Percentiles rank a stretch among this genome's conserved stretches.
Evolutionary conservation across 1,140 invertebrate species (phyloP).

Genomic region (Tribolium castaneum): DNA sequence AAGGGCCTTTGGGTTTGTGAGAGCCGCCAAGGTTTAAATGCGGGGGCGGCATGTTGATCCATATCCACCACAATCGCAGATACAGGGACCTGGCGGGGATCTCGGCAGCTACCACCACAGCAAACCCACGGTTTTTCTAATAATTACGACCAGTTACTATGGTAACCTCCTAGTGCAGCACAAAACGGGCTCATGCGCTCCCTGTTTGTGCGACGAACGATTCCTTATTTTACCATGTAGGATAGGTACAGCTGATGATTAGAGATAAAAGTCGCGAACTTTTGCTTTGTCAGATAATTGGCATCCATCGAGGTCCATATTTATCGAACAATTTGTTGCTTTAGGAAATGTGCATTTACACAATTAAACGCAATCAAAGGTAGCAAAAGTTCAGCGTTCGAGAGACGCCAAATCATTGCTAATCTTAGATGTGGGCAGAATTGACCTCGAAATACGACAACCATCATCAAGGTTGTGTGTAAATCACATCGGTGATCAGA

Average conservation of each 20-base stretch:
- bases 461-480: conserved; percentile 34
- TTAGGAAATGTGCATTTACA: too few relatives aligned
- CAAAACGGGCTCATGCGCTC: conserved; percentile 29
- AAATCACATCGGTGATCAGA: conserved; percentile 30
- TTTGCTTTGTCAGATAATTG: not conserved
- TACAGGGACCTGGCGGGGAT: conserved; percentile 39
- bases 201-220: conserved; percentile 4
- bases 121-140: conserved; percentile 49
- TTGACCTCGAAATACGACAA: conserved; percentile 30
- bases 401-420: conserved; percentile 13
- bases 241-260: not conserved
- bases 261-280: not conserved
- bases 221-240: conserved; percentile 13
- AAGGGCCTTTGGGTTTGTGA: not conserved
- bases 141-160: conserved; percentile 47
- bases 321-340: too few relatives aligned
- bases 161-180: conserved; percentile 38
- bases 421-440: conserved; percentile 33
- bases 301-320: too few relatives aligned
- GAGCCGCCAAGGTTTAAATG: conserved; percentile 16
- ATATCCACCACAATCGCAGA: conserved; percentile 44
- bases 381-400: conserved; percentile 26
- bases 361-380: not conserved
- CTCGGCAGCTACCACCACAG: conserved; percentile 38
- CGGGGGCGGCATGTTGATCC: conserved; percentile 38